Conservation (phyloP, 2,888 invertebrate genomes). For the Drosophila phalerata region DNA sequence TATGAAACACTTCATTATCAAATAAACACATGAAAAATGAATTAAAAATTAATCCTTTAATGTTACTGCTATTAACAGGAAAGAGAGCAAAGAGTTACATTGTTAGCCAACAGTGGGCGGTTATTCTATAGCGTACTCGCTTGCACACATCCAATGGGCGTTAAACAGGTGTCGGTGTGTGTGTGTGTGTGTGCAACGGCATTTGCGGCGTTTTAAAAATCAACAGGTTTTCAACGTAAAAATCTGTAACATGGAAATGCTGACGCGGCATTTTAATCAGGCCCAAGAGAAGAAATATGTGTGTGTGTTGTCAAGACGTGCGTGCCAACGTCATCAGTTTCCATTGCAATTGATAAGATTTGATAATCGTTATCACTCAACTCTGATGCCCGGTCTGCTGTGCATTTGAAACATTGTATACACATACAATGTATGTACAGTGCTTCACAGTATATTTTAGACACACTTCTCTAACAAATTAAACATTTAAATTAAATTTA, state of each 20-base stretch:
- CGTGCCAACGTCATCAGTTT: conserved; percentile 53
- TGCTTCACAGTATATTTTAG: too few relatives aligned
- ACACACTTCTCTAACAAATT: too few relatives aligned
- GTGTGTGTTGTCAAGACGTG: conserved; percentile 26
- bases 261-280: conserved; percentile 56
- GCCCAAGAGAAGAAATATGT: conserved; percentile 18
- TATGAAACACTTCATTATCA: background rate
- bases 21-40: background rate
- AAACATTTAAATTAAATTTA: too few relatives aligned
- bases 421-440: conserved; percentile 6
- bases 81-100: conserved; percentile 9
- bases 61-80: background rate
- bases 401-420: conserved; percentile 23
- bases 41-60: conserved; percentile 4
- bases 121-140: conserved; percentile 40
- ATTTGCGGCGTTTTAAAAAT: conserved; percentile 44
- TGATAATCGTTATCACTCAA: conserved; percentile 36
- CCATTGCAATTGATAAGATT: conserved; percentile 34
- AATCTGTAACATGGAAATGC: conserved; percentile 47
- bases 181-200: conserved; percentile 3
- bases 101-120: conserved; percentile 7
- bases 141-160: conserved; percentile 19
- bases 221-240: conserved; percentile 69
- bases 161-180: conserved; percentile 38
- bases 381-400: conserved; percentile 1